Conservation (phyloP, 23 tunicate species). For the Corella eumyota region DNA sequence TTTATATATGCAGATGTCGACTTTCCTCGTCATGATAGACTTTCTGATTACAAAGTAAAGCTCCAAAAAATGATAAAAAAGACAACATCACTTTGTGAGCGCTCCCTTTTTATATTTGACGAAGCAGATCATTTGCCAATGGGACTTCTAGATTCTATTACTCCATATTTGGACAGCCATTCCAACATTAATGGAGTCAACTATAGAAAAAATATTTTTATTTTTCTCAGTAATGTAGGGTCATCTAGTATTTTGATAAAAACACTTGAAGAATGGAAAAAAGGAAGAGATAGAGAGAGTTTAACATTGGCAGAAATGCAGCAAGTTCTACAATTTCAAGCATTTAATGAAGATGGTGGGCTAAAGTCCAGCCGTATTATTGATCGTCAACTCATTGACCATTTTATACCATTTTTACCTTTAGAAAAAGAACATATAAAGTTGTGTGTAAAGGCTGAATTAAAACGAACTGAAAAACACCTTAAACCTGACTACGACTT, state of each 20-base stretch:
- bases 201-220: neutral
- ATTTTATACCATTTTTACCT: neutral
- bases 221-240: neutral
- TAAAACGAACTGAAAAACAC: neutral
- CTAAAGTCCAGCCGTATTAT: neutral
- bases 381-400: neutral
- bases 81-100: neutral
- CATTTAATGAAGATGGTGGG: neutral
- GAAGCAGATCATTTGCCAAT: neutral
- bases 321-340: neutral
- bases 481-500: neutral
- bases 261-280: neutral
- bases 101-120: neutral
- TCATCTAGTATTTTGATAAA: neutral
- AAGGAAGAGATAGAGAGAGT: neutral
- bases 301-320: neutral
- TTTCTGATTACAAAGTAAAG: neutral
- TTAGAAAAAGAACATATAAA: neutral
- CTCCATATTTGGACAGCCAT: neutral
- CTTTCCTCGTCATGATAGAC: neutral
- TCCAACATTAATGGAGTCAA: neutral
- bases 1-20: neutral
- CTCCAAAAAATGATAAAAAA: neutral
- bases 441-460: neutral
- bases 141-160: neutral